Evolutionary conservation across 2,888 invertebrate genomes (phyloP).

Genomic region (Cataglyphis cursor): DNA sequence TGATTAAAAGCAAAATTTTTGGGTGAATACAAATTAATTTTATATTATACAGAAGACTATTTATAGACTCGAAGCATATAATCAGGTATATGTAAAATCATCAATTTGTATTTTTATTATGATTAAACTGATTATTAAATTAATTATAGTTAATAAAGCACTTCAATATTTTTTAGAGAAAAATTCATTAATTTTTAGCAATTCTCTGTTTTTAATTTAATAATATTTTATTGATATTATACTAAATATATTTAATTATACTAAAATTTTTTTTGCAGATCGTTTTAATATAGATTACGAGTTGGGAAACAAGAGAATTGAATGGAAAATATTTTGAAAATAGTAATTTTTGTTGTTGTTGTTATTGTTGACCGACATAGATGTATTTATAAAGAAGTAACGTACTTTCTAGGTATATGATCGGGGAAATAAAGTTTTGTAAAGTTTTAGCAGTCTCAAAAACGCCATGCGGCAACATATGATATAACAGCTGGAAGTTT

Average conservation of each 20-base stretch:
- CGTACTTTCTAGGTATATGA: conserved; percentile 9
- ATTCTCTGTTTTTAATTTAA: not conserved
- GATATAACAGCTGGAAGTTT: conserved; percentile 3
- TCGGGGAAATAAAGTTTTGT: conserved; percentile 17
- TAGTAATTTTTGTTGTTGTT: not conserved
- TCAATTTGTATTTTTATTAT: conserved; percentile 3
- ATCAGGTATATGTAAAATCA: conserved; percentile 11
- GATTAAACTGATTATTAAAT: conserved; percentile 8
- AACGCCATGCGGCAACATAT: conserved; percentile 5
- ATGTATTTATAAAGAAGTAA: conserved; percentile 31
- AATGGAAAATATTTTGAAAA: not conserved
- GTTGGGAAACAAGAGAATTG: not conserved
- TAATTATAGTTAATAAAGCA: not conserved
- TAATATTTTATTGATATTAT: conserved; percentile 3
- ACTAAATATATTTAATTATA: not conserved
- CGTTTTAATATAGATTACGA: not conserved
- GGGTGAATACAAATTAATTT: conserved; percentile 39
- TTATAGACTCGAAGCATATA: not conserved
- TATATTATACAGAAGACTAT: not conserved
- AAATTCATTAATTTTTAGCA: not conserved
- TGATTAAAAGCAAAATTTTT: conserved; percentile 22
- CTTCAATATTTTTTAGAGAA: not conserved
- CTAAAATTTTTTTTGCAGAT: not conserved
- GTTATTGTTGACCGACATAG: conserved; percentile 12
- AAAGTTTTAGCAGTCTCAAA: conserved; percentile 35